phyloP scores from a whole-genome alignment of 2,888 invertebrate species.

The Melanotus villosus region DNA sequence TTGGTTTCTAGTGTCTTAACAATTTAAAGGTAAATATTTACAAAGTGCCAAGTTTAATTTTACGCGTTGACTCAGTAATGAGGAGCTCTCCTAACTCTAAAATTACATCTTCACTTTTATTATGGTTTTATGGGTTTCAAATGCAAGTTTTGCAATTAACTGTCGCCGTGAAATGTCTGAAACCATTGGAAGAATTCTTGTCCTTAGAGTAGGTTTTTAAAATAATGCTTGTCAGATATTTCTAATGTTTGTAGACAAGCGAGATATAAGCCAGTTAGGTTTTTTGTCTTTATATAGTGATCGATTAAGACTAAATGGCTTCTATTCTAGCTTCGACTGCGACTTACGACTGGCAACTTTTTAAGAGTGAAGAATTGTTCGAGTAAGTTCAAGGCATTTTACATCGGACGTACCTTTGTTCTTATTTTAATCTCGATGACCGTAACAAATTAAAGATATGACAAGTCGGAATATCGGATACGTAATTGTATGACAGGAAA shows the following conservation, averaged over 20 bases:
- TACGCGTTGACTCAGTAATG: not conserved
- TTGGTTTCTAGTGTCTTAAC: too few relatives aligned
- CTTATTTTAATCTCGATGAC: constrained; percentile 20
- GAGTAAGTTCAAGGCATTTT: constrained; percentile 12
- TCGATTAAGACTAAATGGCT: constrained; percentile 25
- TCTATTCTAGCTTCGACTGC: constrained; percentile 14
- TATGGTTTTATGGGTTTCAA: too few relatives aligned
- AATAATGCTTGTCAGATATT: constrained; percentile 24
- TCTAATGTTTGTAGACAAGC: constrained; percentile 19
- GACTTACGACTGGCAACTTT: constrained; percentile 16
- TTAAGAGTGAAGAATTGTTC: constrained; percentile 18
- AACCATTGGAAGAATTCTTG: too few relatives aligned
- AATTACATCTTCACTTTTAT: too few relatives aligned
- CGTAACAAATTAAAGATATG: constrained; percentile 12
- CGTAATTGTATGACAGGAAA: not conserved
- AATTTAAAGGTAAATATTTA: not conserved
- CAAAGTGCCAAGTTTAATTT: not conserved
- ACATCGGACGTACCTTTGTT: not conserved
- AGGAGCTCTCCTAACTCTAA: too few relatives aligned
- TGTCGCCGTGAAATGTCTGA: too few relatives aligned
- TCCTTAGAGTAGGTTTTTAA: too few relatives aligned
- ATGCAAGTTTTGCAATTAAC: too few relatives aligned
- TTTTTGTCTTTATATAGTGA: constrained; percentile 25
- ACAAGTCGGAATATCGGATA: constrained; percentile 8
- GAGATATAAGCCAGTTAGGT: constrained; percentile 18